Percentiles rank a stretch among this genome's conserved stretches.
These are phyloP conservation scores for Brachyptera risi DNA, from an alignment of 2,888 invertebrate genomes.

Conservation along the genomic window DNA sequence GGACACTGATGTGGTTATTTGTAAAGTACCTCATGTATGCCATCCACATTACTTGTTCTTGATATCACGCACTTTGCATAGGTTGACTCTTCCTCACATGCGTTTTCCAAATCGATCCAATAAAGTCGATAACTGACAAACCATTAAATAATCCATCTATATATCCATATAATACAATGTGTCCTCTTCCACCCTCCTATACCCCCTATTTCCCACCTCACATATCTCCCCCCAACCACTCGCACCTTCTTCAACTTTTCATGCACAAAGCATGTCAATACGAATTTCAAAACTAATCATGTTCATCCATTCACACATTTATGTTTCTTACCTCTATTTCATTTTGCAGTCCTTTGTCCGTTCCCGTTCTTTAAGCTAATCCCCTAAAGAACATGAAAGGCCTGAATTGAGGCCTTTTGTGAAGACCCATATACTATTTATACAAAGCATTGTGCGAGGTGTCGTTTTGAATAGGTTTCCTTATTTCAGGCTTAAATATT, in stretches of 20 bases:
- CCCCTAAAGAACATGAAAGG: constrained; percentile 28
- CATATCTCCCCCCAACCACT: neutral
- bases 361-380: constrained; percentile 32
- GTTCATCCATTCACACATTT: constrained; percentile 31
- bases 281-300: constrained; percentile 33
- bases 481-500: constrained; percentile 35
- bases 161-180: neutral
- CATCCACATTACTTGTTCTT: too few species aligned
- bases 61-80: too few species aligned
- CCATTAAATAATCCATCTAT: constrained; percentile 18
- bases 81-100: too few species aligned
- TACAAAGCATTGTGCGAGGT: constrained; percentile 30
- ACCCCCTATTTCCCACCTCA: neutral
- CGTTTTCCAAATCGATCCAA: constrained; percentile 3
- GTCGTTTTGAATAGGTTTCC: constrained; percentile 33
- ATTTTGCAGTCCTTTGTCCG: constrained; percentile 29
- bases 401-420: constrained; percentile 29
- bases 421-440: constrained; percentile 32
- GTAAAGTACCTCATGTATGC: too few species aligned
- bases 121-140: neutral
- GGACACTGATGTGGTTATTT: too few species aligned
- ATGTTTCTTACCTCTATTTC: constrained; percentile 33
- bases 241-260: constrained; percentile 2
- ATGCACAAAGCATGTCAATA: constrained; percentile 28
- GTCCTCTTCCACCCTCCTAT: neutral